Evolutionary conservation across 2,113 vertebrate species (phyloP), one percentile per base, ranked within the genome.

Genomic region (Amphiprion percula): DNA sequence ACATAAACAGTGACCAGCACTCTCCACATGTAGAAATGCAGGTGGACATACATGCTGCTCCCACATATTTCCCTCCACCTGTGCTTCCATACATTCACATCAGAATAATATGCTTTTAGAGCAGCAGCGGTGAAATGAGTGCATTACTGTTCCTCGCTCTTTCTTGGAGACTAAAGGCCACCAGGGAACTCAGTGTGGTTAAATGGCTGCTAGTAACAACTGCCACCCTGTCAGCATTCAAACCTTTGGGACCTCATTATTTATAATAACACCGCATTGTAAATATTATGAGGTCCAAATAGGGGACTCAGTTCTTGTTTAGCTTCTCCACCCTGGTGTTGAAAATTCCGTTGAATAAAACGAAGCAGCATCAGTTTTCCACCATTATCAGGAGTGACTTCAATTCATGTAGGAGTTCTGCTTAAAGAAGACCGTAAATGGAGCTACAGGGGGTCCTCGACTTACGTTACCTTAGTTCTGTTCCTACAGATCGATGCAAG

Each of bases 181-280:
- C 79, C 23, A 24, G 74, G 82, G 79, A 83, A n/a, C 61, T 58
- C 67, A 26, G 41, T 72, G 44, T 23, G 66, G 9, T 78, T 78
- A 76, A 77, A 77, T 74, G 68, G 72, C 68, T 72, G 78, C 83
- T 54, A 55, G 78, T 86, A 88, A 75, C 83, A 84, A 68, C 81
- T 56, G 52, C 71, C 64, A 44, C 56, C 64, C 58, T 77, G 79
- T 80, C 77, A 79, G 77, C 85, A 78, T 74, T 74, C 65, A 77
- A 88, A 88, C 86, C 79, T 83, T 59, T 62, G 85, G 85, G 83
- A 90, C 70, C 77, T 88, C 74, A 82, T 90, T 89, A 85, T 83
- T 82, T 85, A 81, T 79, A 80, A 87, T 67, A 84, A 55, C 58
- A 37, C 49, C 41, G 68, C 79, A 81, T 84, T 87, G 79, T 86